Evolutionary conservation across 2,113 vertebrate genomes (phyloP), one percentile per base, ranked within the genome.

Genomic region (Chloebia gouldiae): DNA sequence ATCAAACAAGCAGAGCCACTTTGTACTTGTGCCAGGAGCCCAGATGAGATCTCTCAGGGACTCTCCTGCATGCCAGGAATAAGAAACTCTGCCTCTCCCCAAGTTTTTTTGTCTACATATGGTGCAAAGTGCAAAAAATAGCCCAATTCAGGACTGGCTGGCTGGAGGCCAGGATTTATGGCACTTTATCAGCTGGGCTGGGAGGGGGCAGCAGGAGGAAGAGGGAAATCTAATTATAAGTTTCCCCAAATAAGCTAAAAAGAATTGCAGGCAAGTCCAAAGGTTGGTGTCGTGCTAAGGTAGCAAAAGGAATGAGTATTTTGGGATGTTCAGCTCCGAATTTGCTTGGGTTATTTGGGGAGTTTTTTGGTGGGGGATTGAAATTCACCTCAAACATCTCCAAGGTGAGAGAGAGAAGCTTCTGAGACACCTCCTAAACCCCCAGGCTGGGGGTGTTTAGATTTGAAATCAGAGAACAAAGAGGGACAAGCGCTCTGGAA

Each of bases 1-100:
- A 99, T 99, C 98, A 99, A 98, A 98, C 98, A 79, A 88, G 76
- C 50, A 96, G 93, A 94, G 86, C 76, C 97, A 97, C 98, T 99
- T 98, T 99, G 98, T 98, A 98, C 98, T 98, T 77, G 47, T 98
- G 98, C 98, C 98, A 99, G 97, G 96, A 97, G 96, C 95, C 98
- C 98, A 98, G 98, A 98, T 98, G 98, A 98, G 98, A 97, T 98
- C 98, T 98, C 96, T 98, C 98, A 98, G 97, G 81, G 85, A 95
- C 97, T 98, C 97, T 97, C 97, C 97, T 97, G 97, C 96, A 96
- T 96, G 98, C 98, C 98, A 98, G 97, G 82, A 97, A 88, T 92
- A 97, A 93, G 94, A 96, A 95, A 92, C 95, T 95, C 56, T 95
- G 96, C 97, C 97, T 97, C 93, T 95, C 91, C 42, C 92, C 96